These are phyloP conservation scores for Silurus aristotelis DNA, from an alignment of 2,797 vertebrate species.

Conservation along the genomic window DNA sequence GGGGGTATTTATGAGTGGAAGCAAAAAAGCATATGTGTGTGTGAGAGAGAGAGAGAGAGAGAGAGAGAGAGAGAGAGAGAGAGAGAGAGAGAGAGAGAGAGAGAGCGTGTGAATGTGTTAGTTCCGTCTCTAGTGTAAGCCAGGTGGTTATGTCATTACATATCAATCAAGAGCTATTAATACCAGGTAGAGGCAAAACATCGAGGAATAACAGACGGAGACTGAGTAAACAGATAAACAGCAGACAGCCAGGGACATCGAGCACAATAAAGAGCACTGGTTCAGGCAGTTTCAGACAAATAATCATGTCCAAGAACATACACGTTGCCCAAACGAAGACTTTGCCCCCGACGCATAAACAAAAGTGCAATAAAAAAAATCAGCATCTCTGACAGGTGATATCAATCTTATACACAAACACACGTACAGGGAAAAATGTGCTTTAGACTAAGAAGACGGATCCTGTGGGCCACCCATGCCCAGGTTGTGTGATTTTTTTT, in stretches of 20 bases:
- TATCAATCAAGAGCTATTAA: slow-evolving; percentile 60
- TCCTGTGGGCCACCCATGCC: too few species aligned
- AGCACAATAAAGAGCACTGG: not conserved
- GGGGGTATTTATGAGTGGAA: slow-evolving; percentile 39
- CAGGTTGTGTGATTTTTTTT: not conserved
- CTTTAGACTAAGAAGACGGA: too few species aligned
- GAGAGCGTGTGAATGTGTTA: slow-evolving; percentile 37
- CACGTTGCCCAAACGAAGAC: not conserved
- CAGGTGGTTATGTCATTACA: slow-evolving; percentile 66
- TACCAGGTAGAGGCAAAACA: slow-evolving; percentile 30
- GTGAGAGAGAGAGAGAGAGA: not conserved
- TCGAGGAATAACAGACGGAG: not conserved
- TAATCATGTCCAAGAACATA: not conserved
- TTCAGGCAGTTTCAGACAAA: not conserved
- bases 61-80: too few species aligned
- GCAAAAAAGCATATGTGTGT: slow-evolving; percentile 20
- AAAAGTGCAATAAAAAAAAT: not conserved
- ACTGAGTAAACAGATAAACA: not conserved
- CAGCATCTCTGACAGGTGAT: not conserved
- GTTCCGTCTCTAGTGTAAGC: slow-evolving; percentile 44
- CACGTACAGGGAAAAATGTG: too few species aligned
- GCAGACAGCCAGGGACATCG: not conserved
- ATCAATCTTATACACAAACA: not conserved
- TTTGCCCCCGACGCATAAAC: not conserved
- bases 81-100: slow-evolving; percentile 2